Percentiles rank a stretch among this genome's conserved stretches.
Evolutionary conservation across 2,797 vertebrate genomes (phyloP).

Genomic region (Spea hammondii): DNA sequence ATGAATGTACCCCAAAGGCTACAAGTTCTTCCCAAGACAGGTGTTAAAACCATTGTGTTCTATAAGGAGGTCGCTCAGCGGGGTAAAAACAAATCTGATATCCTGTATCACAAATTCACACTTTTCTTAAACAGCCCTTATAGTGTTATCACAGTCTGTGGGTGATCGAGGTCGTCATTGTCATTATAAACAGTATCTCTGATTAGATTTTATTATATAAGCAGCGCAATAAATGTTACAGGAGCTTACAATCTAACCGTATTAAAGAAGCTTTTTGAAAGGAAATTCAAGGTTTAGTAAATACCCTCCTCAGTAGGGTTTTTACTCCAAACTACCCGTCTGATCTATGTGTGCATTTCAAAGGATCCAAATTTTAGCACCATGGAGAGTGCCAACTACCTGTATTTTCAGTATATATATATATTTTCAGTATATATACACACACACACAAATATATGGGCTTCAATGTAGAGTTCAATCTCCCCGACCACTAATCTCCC

Average conservation of each 20-base stretch:
- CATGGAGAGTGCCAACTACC: too few relatives aligned
- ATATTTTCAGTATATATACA: too few relatives aligned
- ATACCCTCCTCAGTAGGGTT: too few relatives aligned
- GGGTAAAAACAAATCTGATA: neutral
- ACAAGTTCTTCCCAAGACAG: neutral
- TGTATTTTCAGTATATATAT: too few relatives aligned
- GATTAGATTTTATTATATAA: neutral
- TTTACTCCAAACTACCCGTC: too few relatives aligned
- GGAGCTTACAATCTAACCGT: neutral
- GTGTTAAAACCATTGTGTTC: neutral
- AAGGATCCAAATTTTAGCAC: too few relatives aligned
- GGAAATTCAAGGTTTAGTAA: too few relatives aligned
- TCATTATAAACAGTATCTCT: neutral
- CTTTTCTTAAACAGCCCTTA: neutral
- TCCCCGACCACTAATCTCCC: too few relatives aligned
- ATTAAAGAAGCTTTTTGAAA: neutral
- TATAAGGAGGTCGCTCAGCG: neutral
- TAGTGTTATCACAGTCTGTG: neutral
- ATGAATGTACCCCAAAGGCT: neutral
- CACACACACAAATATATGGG: too few relatives aligned
- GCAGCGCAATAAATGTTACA: neutral
- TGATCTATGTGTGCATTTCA: too few relatives aligned
- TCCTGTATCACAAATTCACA: neutral
- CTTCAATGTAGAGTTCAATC: too few relatives aligned
- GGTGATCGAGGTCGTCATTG: neutral